Conservation (phyloP, 2,888 invertebrate species). For the Phyllotreta striolata region DNA sequence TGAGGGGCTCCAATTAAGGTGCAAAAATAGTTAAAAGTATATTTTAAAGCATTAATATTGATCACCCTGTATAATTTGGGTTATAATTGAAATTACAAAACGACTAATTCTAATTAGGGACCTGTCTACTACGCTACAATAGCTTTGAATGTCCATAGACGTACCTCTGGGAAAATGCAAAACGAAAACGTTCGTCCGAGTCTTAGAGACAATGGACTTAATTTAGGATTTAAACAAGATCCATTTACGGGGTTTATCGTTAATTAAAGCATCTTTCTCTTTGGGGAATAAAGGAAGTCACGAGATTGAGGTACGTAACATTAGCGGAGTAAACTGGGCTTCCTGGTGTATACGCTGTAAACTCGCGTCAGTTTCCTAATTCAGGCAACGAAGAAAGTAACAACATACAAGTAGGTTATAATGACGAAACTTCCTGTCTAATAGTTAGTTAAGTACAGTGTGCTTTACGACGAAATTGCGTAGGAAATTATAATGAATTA, state of each 20-base stretch:
- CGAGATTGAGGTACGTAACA: constrained; percentile 24
- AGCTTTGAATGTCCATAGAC: too few relatives aligned
- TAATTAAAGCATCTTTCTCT: constrained; percentile 31
- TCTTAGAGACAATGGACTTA: constrained; percentile 25
- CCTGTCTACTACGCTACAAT: too few relatives aligned
- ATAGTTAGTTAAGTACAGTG: not conserved
- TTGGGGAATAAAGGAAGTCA: constrained; percentile 25
- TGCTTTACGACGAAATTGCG: not conserved
- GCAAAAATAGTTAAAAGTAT: too few relatives aligned
- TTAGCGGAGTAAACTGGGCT: constrained; percentile 23
- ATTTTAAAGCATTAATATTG: too few relatives aligned
- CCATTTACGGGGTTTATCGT: constrained; percentile 30
- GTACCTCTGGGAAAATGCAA: not conserved
- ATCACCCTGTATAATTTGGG: too few relatives aligned
- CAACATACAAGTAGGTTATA: not conserved
- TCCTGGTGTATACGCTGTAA: constrained; percentile 15
- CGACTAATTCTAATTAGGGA: too few relatives aligned
- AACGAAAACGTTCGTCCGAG: constrained; percentile 14
- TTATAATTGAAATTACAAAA: too few relatives aligned
- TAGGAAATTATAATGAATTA: not conserved
- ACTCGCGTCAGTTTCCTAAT: constrained; percentile 18
- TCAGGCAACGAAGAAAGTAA: constrained; percentile 10
- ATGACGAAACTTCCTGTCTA: constrained; percentile 9
- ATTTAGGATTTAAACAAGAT: constrained; percentile 27
- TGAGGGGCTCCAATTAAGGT: too few relatives aligned